A percentile compares a stretch with the other conserved stretches of the same genome.
phyloP scores from a whole-genome alignment of 2,113 vertebrate genomes.

The Raja brachyura region DNA sequence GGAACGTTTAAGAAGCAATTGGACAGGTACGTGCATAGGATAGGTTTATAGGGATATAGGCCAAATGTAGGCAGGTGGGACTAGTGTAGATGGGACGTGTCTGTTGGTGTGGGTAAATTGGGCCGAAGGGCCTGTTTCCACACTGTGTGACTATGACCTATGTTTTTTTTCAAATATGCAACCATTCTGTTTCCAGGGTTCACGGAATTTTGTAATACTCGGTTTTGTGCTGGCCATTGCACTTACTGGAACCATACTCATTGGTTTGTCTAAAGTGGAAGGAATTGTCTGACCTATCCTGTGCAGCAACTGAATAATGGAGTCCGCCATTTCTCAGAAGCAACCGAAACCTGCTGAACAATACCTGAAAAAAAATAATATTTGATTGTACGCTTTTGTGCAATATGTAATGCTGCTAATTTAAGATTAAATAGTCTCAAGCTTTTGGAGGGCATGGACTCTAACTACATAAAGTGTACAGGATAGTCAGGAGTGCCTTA shows the following conservation, averaged over 20 bases:
- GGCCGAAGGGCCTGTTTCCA: too few species aligned
- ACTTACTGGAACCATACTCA: constrained; percentile 35
- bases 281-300: constrained; percentile 5
- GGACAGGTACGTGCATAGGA: too few species aligned
- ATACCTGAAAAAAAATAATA: constrained; percentile 25
- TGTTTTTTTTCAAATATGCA: not conserved
- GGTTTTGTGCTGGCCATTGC: constrained; percentile 7
- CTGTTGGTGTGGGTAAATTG: too few species aligned
- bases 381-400: constrained; percentile 5
- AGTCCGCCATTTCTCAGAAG: constrained; percentile 10
- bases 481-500: not conserved
- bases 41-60: too few species aligned
- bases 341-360: not conserved
- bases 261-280: constrained; percentile 29
- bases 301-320: constrained; percentile 10
- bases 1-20: too few species aligned
- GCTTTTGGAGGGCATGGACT: not conserved
- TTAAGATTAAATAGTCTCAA: not conserved
- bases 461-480: not conserved
- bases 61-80: too few species aligned
- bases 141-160: too few species aligned
- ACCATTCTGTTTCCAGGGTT: constrained; percentile 9
- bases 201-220: constrained; percentile 26
- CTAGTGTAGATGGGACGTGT: too few species aligned
- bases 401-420: not conserved